Percentiles rank a stretch among this genome's conserved stretches.
These are phyloP conservation scores for Spinus pinus DNA, from an alignment of 2,797 vertebrate species.

Conservation along the genomic window DNA sequence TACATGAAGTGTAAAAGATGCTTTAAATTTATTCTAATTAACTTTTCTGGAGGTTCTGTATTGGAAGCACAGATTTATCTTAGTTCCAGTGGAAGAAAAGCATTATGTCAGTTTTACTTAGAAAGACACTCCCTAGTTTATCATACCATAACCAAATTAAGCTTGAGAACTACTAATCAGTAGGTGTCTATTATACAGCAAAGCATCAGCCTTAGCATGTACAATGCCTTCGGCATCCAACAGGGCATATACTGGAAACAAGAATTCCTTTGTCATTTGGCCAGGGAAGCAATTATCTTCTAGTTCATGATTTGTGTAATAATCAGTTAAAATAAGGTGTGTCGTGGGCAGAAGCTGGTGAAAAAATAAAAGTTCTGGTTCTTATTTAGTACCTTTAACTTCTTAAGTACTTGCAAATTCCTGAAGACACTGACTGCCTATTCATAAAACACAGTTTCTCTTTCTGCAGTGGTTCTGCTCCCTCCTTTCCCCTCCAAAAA, in stretches of 20 bases:
- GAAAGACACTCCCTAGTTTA: constrained; percentile 53
- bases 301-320: constrained; percentile 56
- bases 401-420: not conserved
- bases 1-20: not conserved
- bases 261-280: constrained; percentile 57
- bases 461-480: not conserved
- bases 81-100: not conserved
- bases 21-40: not conserved
- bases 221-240: constrained; percentile 50
- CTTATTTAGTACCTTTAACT: constrained; percentile 18
- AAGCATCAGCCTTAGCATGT: constrained; percentile 60
- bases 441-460: not conserved
- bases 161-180: constrained; percentile 58
- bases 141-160: constrained; percentile 51
- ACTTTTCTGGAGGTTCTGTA: not conserved
- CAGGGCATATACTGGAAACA: constrained; percentile 41
- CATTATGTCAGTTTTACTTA: constrained; percentile 43
- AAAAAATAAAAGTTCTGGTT: not conserved
- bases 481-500: not conserved
- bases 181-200: constrained; percentile 36
- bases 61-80: not conserved
- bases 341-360: not conserved
- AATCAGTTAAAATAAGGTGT: constrained; percentile 12
- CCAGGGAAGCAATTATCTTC: not conserved
- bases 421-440: not conserved